These are phyloP conservation scores for Eriocheir sinensis DNA, from an alignment of 1,140 invertebrate species.

Conservation along the genomic window DNA sequence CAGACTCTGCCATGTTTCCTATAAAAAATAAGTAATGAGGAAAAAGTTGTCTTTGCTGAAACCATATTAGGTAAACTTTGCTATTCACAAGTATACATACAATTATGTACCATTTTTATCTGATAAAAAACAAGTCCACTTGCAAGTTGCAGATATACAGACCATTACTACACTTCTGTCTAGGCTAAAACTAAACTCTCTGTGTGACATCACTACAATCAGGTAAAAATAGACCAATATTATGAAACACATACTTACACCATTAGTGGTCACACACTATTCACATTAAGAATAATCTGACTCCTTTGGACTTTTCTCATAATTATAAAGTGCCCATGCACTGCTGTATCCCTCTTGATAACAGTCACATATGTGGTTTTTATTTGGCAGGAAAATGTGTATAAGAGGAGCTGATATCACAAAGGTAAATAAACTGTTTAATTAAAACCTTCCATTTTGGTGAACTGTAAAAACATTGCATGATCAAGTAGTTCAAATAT, in stretches of 20 bases:
- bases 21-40: conserved; percentile 77
- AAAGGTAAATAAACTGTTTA: conserved; percentile 69
- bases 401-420: conserved; percentile 75
- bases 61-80: conserved; percentile 73
- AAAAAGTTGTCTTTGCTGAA: conserved; percentile 73
- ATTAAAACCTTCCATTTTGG: conserved; percentile 64
- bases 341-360: conserved; percentile 68
- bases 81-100: conserved; percentile 75
- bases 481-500: conserved; percentile 70
- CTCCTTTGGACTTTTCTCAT: conserved; percentile 69
- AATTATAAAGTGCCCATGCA: conserved; percentile 66
- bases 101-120: conserved; percentile 73
- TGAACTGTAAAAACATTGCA: conserved; percentile 73
- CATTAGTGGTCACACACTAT: conserved; percentile 74
- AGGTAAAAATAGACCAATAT: conserved; percentile 77
- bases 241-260: conserved; percentile 76
- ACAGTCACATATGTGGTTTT: conserved; percentile 62
- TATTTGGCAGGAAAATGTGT: conserved; percentile 74
- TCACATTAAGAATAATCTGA: conserved; percentile 67
- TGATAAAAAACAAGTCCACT: conserved; percentile 74
- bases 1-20: conserved; percentile 74
- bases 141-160: conserved; percentile 69
- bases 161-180: conserved; percentile 66
- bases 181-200: conserved; percentile 37
- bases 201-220: conserved; percentile 68